A percentile compares a stretch with the other conserved stretches of the same genome.
Conservation (phyloP, 2,888 invertebrate species). For the Polylopha cassiicola region DNA sequence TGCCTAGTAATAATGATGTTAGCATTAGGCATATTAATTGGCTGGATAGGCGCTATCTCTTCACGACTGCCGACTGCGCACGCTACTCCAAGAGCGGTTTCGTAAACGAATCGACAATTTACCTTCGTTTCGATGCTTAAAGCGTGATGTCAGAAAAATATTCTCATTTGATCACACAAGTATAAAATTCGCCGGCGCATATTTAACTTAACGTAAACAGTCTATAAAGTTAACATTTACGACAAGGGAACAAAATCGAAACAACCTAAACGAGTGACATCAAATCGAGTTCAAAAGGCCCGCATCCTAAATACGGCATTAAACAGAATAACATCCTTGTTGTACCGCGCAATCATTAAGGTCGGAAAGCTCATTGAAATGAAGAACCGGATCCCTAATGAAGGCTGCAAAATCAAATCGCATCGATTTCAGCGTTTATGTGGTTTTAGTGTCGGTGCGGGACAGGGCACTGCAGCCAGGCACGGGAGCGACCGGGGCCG, state of each 20-base stretch:
- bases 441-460: slow-evolving; percentile 53
- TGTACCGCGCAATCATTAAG: slow-evolving; percentile 66
- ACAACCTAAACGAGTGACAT: slow-evolving; percentile 47
- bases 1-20: slow-evolving; percentile 76
- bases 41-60: slow-evolving; percentile 68
- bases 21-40: slow-evolving; percentile 78
- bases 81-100: slow-evolving; percentile 45
- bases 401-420: slow-evolving; percentile 73
- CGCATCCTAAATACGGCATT: slow-evolving; percentile 70
- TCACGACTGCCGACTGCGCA: slow-evolving; percentile 48
- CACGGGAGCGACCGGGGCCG: slow-evolving; percentile 22
- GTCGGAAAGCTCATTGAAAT: slow-evolving; percentile 67
- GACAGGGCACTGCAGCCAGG: slow-evolving; percentile 42
- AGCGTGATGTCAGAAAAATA: too few species aligned
- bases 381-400: slow-evolving; percentile 73
- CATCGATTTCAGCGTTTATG: slow-evolving; percentile 70
- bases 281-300: slow-evolving; percentile 57
- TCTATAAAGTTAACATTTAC: slow-evolving; percentile 35
- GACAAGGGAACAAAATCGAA: slow-evolving; percentile 41
- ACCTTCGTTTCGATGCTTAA: slow-evolving; percentile 5
- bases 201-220: slow-evolving; percentile 30
- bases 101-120: slow-evolving; percentile 30
- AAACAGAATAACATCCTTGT: slow-evolving; percentile 67
- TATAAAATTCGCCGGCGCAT: too few species aligned
- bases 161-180: too few species aligned